phyloP scores from a whole-genome alignment of 2,113 vertebrate genomes.

The Rhombomys opimus region DNA sequence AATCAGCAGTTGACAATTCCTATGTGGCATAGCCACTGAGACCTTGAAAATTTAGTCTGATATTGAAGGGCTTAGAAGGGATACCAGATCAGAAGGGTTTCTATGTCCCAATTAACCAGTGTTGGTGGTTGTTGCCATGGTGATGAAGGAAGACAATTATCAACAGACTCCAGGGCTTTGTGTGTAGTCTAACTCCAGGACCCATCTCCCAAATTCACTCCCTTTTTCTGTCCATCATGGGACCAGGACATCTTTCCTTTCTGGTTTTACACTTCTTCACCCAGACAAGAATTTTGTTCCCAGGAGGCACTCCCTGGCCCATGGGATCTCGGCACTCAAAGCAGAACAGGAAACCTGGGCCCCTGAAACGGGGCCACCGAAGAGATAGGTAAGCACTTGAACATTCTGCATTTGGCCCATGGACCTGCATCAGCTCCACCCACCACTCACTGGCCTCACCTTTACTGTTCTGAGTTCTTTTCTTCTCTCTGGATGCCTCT shows the following conservation, averaged over 20 bases:
- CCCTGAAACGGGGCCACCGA: slow-evolving; percentile 78
- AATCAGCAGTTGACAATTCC: slow-evolving; percentile 59
- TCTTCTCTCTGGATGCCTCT: background rate
- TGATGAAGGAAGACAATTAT: slow-evolving; percentile 25
- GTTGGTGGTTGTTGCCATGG: slow-evolving; percentile 6
- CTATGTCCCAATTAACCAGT: background rate
- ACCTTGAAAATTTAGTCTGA: background rate
- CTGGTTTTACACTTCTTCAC: slow-evolving; percentile 66
- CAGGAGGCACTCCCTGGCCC: slow-evolving; percentile 74
- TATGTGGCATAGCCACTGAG: slow-evolving; percentile 44
- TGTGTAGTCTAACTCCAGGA: slow-evolving; percentile 5
- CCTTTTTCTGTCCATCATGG: slow-evolving; percentile 4
- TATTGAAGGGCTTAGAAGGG: slow-evolving; percentile 25
- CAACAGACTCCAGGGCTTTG: background rate
- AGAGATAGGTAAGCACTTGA: slow-evolving; percentile 78
- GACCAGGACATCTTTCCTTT: slow-evolving; percentile 21
- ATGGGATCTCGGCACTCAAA: slow-evolving; percentile 83
- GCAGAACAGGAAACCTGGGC: slow-evolving; percentile 73
- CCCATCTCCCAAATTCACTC: background rate
- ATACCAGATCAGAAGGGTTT: slow-evolving; percentile 9
- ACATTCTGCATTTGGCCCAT: background rate
- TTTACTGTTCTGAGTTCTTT: background rate
- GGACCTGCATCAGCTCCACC: background rate
- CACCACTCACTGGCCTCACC: background rate
- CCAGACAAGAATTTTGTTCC: slow-evolving; percentile 79